Percentiles rank a stretch among this genome's conserved stretches.
Evolutionary conservation across 2,888 invertebrate species (phyloP).

Genomic region (Geotrupes spiniger): DNA sequence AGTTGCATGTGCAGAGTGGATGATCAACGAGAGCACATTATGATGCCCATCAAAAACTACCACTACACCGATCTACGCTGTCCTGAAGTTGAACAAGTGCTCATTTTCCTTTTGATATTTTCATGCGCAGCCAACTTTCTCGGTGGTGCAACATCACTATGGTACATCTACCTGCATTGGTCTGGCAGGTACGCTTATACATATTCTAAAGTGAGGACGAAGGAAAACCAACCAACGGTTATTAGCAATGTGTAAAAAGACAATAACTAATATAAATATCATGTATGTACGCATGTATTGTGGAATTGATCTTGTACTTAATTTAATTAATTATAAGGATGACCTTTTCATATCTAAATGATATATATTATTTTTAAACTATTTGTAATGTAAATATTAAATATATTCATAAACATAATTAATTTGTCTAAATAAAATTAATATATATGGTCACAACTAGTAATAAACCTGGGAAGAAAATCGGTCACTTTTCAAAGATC

Average conservation of each 20-base stretch:
- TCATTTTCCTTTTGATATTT: slow-evolving; percentile 46
- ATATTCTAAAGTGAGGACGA: slow-evolving; percentile 44
- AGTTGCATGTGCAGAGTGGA: slow-evolving; percentile 47
- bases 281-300: no score
- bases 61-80: slow-evolving; percentile 52
- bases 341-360: no score
- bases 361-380: no score
- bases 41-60: slow-evolving; percentile 36
- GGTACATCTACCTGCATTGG: slow-evolving; percentile 53
- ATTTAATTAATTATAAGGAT: no score
- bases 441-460: no score
- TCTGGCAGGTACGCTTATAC: slow-evolving; percentile 45
- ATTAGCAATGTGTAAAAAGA: slow-evolving; percentile 24
- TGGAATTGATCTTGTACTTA: no score
- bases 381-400: no score
- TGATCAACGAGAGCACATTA: slow-evolving; percentile 24
- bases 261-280: no score
- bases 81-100: slow-evolving; percentile 47
- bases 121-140: slow-evolving; percentile 46
- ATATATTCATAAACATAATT: no score
- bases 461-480: no score
- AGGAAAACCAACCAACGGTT: slow-evolving; percentile 36
- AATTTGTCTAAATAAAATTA: no score
- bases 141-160: slow-evolving; percentile 44
- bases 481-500: no score